Percentiles rank a stretch among this genome's conserved stretches.
These are phyloP conservation scores for Patella ulyssiponensis DNA, from an alignment of 2,888 invertebrate species.

Conservation along the genomic window DNA sequence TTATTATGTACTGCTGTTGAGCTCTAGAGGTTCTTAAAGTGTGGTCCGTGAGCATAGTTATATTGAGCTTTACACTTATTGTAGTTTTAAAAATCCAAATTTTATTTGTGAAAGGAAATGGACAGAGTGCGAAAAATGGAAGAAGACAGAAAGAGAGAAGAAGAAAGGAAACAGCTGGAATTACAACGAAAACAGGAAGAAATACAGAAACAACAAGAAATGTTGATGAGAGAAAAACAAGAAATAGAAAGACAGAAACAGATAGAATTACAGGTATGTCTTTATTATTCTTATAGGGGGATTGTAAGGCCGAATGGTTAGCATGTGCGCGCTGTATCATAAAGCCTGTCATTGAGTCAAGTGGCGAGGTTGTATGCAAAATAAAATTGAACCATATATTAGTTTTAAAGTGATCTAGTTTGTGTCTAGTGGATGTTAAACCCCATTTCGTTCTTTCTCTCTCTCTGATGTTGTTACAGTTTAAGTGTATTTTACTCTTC, in stretches of 20 bases:
- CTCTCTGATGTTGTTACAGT: not conserved
- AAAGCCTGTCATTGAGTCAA: too few species aligned
- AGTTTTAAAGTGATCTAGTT: too few species aligned
- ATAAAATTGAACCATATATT: too few species aligned
- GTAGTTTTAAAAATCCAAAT: too few species aligned
- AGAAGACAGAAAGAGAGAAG: slow-evolving; percentile 74
- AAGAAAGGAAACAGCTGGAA: slow-evolving; percentile 73
- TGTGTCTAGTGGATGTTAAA: too few species aligned
- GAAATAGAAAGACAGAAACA: slow-evolving; percentile 58
- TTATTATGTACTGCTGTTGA: too few species aligned
- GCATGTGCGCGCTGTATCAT: too few species aligned
- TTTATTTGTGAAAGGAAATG: not conserved
- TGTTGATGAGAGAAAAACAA: slow-evolving; percentile 64
- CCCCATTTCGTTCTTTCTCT: not conserved
- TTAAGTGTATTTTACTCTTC: not conserved
- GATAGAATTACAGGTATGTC: slow-evolving; percentile 53
- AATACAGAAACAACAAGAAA: slow-evolving; percentile 71
- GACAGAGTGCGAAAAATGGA: slow-evolving; percentile 46
- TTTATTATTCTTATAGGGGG: not conserved
- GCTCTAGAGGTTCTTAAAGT: not conserved
- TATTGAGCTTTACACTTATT: not conserved
- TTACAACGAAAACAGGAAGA: slow-evolving; percentile 75
- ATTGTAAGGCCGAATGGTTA: too few species aligned
- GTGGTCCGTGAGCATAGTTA: not conserved
- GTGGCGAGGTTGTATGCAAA: too few species aligned